Conservation (phyloP, 2,113 vertebrate genomes). For the Nipponia nippon region DNA sequence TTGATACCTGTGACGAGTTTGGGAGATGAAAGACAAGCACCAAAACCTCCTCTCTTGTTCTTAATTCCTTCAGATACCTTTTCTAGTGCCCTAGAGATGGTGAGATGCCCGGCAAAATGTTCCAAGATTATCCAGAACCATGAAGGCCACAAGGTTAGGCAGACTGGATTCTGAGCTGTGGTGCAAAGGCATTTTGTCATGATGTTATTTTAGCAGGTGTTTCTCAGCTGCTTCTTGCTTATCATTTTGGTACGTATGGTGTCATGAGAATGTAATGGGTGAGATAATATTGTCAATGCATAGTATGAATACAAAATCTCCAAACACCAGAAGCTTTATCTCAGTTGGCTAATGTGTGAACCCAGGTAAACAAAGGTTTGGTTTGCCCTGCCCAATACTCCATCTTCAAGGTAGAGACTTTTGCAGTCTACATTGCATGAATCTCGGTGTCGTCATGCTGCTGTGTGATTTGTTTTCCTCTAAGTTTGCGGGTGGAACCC, state of each 20-base stretch:
- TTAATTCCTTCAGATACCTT: not conserved
- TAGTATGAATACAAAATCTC: not conserved
- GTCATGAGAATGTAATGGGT: not conserved
- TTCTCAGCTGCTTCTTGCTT: not conserved
- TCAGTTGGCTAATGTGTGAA: not conserved
- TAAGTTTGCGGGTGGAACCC: not conserved
- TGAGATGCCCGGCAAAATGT: not conserved
- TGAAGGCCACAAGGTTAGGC: not conserved
- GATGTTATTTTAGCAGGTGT: not conserved
- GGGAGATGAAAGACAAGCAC: not conserved
- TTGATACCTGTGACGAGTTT: not conserved
- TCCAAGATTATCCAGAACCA: not conserved
- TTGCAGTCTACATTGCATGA: not conserved
- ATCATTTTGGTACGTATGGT: not conserved
- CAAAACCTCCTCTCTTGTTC: not conserved
- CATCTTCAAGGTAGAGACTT: not conserved
- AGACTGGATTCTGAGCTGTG: not conserved
- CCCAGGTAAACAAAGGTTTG: not conserved
- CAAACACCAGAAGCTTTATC: not conserved
- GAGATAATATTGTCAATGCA: not conserved
- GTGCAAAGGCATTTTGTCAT: not conserved
- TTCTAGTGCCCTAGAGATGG: not conserved
- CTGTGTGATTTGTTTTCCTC: not conserved
- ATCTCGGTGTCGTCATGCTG: not conserved
- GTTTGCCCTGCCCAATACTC: not conserved